A percentile compares a stretch with the other conserved stretches of the same genome.
Conservation (phyloP, 2,888 invertebrate species). For the Muschampia plurimacula region DNA sequence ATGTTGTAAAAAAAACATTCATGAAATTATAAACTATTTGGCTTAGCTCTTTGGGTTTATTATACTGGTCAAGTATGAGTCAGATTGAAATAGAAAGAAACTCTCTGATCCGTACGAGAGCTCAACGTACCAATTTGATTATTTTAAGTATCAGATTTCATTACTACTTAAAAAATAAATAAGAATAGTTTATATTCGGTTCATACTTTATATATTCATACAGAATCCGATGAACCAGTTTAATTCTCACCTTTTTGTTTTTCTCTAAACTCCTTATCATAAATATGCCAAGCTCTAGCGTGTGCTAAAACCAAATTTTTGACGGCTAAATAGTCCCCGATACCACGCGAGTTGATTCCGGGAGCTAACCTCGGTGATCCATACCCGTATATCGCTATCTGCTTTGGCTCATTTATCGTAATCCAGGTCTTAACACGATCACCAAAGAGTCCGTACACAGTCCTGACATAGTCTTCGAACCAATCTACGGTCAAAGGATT, state of each 20-base stretch:
- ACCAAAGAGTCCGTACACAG: slow-evolving; percentile 74
- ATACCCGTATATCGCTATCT: slow-evolving; percentile 74
- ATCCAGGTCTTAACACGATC: slow-evolving; percentile 85
- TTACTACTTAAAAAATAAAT: too few relatives aligned
- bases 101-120: too few relatives aligned
- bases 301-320: slow-evolving; percentile 86
- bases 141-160: too few relatives aligned
- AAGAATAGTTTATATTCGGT: too few relatives aligned
- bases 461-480: slow-evolving; percentile 81
- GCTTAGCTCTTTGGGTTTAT: too few relatives aligned
- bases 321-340: slow-evolving; percentile 80
- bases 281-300: slow-evolving; percentile 77
- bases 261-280: slow-evolving; percentile 66
- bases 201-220: too few relatives aligned
- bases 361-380: slow-evolving; percentile 66
- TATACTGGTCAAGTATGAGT: too few relatives aligned
- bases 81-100: too few relatives aligned
- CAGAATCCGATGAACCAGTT: too few relatives aligned
- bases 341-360: slow-evolving; percentile 69
- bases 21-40: too few relatives aligned
- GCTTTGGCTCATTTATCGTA: slow-evolving; percentile 86
- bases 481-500: slow-evolving; percentile 75
- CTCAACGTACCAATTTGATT: too few relatives aligned
- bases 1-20: too few relatives aligned
- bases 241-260: slow-evolving; percentile 57